Percentiles rank a stretch among this genome's conserved stretches.
Conservation (phyloP, 1,140 invertebrate genomes). For the Drosophila subobscura region DNA sequence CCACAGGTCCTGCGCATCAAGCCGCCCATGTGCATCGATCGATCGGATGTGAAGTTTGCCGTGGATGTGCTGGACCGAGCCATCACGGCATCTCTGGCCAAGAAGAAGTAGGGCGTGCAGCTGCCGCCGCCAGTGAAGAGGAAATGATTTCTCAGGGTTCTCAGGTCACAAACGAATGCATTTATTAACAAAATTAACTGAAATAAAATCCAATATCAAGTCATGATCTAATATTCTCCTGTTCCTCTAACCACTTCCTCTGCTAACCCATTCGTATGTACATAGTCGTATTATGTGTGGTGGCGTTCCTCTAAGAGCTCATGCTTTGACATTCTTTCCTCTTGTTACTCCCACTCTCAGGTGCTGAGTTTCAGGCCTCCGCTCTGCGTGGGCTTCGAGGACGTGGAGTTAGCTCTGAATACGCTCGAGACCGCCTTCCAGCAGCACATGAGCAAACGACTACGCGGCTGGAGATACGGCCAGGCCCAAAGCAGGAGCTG, state of each 20-base stretch:
- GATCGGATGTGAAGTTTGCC: conserved; percentile 93
- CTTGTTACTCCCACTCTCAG: conserved; percentile 83
- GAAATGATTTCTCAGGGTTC: not conserved
- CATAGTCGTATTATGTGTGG: no score
- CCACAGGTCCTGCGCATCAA: conserved; percentile 95
- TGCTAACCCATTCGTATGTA: no score
- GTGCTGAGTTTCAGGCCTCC: conserved; percentile 96
- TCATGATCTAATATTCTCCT: no score
- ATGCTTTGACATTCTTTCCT: conserved; percentile 15
- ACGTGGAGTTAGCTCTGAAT: conserved; percentile 91
- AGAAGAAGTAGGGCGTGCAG: conserved; percentile 19
- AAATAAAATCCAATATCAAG: no score
- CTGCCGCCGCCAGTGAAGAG: not conserved
- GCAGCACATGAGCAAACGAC: conserved; percentile 83
- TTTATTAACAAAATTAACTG: conserved; percentile 17
- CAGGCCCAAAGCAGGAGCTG: not conserved
- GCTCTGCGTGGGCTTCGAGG: conserved; percentile 94
- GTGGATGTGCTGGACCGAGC: conserved; percentile 87
- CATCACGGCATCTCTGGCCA: conserved; percentile 76
- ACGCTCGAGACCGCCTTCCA: conserved; percentile 85
- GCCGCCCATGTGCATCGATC: conserved; percentile 97
- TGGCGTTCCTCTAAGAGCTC: no score
- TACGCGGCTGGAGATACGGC: conserved; percentile 57
- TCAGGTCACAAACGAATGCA: conserved; percentile 19
- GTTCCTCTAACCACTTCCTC: no score